Percentiles rank a stretch among this genome's conserved stretches.
Conservation (phyloP, 2,888 invertebrate genomes). For the Thysanoteuthis rhombus region DNA sequence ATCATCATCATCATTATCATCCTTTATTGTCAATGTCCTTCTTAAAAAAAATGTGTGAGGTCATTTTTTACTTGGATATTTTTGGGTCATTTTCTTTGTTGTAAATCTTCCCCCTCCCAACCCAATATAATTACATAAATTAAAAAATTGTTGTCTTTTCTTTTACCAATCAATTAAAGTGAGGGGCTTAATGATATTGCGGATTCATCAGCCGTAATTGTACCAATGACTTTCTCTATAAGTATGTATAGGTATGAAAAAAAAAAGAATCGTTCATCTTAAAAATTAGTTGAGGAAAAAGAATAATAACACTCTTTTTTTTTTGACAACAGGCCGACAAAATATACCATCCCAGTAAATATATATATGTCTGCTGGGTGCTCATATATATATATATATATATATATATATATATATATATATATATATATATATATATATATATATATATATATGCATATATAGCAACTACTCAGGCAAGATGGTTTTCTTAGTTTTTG, state of each 20-base stretch:
- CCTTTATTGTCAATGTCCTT: not conserved
- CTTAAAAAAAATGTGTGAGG: not conserved
- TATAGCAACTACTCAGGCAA: not conserved
- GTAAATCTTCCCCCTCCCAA: not conserved
- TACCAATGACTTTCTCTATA: not conserved
- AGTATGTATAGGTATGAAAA: not conserved
- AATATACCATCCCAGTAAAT: not conserved
- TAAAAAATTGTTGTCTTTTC: not conserved
- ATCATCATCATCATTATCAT: too few species aligned
- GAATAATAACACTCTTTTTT: not conserved
- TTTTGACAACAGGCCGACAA: not conserved
- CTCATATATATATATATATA: not conserved
- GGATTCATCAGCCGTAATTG: not conserved
- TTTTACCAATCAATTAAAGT: not conserved
- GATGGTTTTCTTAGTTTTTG: not conserved
- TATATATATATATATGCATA: not conserved
- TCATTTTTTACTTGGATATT: not conserved
- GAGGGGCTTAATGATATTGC: not conserved
- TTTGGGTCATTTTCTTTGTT: not conserved
- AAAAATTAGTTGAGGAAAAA: not conserved
- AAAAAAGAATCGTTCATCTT: too few species aligned
- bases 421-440: not conserved
- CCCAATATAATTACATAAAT: not conserved
- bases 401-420: not conserved
- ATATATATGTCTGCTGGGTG: too few species aligned